A percentile compares a stretch with the other conserved stretches of the same genome.
Evolutionary conservation across 2,888 invertebrate genomes (phyloP).

Genomic region (Platerodrilus igneus): DNA sequence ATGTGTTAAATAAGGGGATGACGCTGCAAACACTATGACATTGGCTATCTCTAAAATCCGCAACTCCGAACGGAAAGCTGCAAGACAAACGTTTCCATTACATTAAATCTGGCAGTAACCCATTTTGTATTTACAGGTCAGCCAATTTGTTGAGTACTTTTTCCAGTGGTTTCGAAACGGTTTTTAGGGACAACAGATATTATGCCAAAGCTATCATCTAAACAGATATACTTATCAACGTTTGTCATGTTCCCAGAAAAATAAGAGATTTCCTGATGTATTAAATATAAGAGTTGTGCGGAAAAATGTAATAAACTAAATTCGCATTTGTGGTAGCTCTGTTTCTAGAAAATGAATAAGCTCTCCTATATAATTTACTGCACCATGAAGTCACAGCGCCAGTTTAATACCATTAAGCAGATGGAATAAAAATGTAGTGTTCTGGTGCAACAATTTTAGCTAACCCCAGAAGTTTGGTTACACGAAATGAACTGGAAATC

Average conservation of each 20-base stretch:
- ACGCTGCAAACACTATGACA: too few relatives aligned
- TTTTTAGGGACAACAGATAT: constrained; percentile 6
- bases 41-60: too few relatives aligned
- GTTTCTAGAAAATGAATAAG: constrained; percentile 17
- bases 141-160: constrained; percentile 29
- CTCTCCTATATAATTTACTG: constrained; percentile 23
- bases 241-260: too few relatives aligned
- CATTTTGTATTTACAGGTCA: constrained; percentile 28
- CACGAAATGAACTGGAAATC: too few relatives aligned
- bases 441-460: too few relatives aligned
- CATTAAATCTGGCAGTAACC: constrained; percentile 25
- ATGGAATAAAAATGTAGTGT: constrained; percentile 21
- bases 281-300: too few relatives aligned
- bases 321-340: constrained; percentile 10
- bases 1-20: constrained; percentile 3
- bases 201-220: neutral
- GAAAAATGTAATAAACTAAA: too few relatives aligned
- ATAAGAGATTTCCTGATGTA: too few relatives aligned
- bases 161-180: constrained; percentile 20
- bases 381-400: constrained; percentile 23
- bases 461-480: too few relatives aligned
- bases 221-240: too few relatives aligned
- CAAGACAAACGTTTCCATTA: constrained; percentile 30
- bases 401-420: constrained; percentile 25
- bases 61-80: constrained; percentile 14